A percentile compares a stretch with the other conserved stretches of the same genome.
Evolutionary conservation across 2,797 vertebrate species (phyloP).

Genomic region (Anguilla pacifica): DNA sequence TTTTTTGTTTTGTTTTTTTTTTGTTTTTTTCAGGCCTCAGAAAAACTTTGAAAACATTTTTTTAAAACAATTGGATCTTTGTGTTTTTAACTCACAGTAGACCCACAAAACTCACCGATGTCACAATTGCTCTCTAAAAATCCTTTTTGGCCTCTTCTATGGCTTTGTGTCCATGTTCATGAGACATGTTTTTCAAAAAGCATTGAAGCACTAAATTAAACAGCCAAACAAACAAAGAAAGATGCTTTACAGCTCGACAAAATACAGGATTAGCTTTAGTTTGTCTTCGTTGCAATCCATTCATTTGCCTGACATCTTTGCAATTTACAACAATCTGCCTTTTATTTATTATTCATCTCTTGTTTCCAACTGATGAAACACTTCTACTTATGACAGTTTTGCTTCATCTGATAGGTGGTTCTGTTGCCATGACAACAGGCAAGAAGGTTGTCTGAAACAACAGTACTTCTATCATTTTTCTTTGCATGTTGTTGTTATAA

Average conservation of each 20-base stretch:
- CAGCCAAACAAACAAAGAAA: conserved; percentile 4
- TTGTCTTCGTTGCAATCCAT: not conserved
- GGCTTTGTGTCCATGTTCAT: not conserved
- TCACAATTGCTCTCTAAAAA: not conserved
- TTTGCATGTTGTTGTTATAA: conserved; percentile 4
- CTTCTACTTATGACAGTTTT: not conserved
- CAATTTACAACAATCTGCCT: not conserved
- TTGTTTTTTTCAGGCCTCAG: not conserved
- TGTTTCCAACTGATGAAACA: not conserved
- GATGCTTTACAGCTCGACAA: not conserved
- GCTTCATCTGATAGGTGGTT: not conserved
- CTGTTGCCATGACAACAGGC: not conserved
- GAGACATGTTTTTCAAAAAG: not conserved
- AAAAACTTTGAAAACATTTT: not conserved
- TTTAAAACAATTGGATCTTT: not conserved
- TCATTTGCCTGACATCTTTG: not conserved
- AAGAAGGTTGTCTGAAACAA: conserved; percentile 8
- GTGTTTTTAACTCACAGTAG: not conserved
- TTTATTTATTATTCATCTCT: conserved; percentile 9
- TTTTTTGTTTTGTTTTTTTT: not conserved
- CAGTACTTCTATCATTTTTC: not conserved
- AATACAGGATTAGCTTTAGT: not conserved
- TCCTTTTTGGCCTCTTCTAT: not conserved
- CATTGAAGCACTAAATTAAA: conserved; percentile 6
- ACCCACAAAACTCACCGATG: conserved; percentile 21